A percentile compares a stretch with the other conserved stretches of the same genome.
Conservation (phyloP, 2,797 vertebrate species). For the Sphenopsis melanotis region DNA sequence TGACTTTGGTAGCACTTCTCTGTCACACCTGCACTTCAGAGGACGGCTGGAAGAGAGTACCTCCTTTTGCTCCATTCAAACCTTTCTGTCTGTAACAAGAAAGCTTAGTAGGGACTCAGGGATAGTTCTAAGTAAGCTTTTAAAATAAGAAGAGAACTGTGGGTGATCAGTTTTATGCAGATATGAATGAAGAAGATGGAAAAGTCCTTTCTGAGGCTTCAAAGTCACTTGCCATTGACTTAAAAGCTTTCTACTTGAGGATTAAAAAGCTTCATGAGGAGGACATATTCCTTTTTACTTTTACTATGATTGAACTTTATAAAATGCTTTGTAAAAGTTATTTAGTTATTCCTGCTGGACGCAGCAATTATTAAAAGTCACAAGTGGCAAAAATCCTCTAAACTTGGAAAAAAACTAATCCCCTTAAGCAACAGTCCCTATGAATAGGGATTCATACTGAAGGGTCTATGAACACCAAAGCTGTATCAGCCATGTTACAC, state of each 20-base stretch:
- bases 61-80: not conserved
- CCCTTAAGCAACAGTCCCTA: not conserved
- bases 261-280: not conserved
- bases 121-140: not conserved
- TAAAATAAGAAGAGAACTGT: not conserved
- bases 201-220: not conserved
- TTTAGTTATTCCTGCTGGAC: not conserved
- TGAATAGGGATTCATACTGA: not conserved
- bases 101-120: not conserved
- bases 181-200: not conserved
- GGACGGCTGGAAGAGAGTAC: not conserved
- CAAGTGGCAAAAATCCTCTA: not conserved
- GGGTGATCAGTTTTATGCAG: not conserved
- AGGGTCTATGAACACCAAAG: not conserved
- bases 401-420: not conserved
- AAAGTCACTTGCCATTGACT: not conserved
- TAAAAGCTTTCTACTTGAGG: not conserved
- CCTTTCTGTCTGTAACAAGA: not conserved
- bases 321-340: not conserved
- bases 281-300: not conserved
- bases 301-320: not conserved
- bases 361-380: not conserved
- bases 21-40: not conserved
- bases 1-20: not conserved
- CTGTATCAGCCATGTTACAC: not conserved